Base-by-base conservation (phyloP, 92 coral and sea anemone genomes). In the Virgularia gustaviana region DNA sequence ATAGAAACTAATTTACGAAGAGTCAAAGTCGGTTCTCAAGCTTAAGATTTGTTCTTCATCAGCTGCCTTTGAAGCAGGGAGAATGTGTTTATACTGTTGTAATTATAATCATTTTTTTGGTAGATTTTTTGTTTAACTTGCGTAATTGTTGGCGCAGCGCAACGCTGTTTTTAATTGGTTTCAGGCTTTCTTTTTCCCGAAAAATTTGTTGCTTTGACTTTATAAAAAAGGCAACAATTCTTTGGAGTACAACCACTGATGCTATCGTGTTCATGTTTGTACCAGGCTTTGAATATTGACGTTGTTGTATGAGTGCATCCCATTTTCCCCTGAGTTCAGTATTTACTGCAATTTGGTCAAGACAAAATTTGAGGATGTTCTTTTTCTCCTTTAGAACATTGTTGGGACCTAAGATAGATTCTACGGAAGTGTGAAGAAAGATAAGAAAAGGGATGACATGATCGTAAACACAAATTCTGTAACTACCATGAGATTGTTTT, bases 201-300 rank as follows among this genome's bases (percentile, higher is more conserved):
- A 64, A n/a, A 10, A 64, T 64, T 16, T 60, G 66, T 35, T 60
- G 66, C 45, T 64, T 66, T 0, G 73, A 66, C 52, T 66, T 66
- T 2, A 29, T 10, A 44, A 47, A 66, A 24, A 66, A 47, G 0
- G 57, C 47, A 22, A 66, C 73, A 20, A 66, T 29, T 66, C 56
- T 66, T 65, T 65, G 72, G 36, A 65, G 19, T 28, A 65, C 72
- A 65, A 65, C 72, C 11, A 28, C 38, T 11, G 55, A 22, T 4
- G 72, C 33, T 65, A 5, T 41, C 25, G 31, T 41, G 10, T 65
- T 38, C 2, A 38, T 10, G 32, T 65, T 65, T 30, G 65, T n/a
- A n/a, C n/a, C n/a, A n/a, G n/a, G n/a, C n/a, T n/a, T n/a, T n/a
- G n/a, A n/a, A n/a, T n/a, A n/a, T n/a, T n/a, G n/a, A n/a, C n/a